Conservation (phyloP, 2,888 invertebrate genomes). For the Oxycera nigricornis region DNA sequence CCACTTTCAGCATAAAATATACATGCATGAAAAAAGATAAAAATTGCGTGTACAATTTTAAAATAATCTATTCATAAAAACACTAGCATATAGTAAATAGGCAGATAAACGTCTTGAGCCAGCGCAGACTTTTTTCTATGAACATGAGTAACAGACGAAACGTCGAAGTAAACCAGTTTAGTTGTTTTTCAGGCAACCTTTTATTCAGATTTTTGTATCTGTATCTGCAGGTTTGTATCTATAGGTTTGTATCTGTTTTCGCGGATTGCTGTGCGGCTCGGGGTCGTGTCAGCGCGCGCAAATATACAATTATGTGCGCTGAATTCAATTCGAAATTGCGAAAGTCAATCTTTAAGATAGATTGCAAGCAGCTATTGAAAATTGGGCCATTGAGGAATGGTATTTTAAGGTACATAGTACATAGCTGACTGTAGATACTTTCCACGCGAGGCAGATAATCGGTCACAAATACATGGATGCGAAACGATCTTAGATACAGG, state of each 20-base stretch:
- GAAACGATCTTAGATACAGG: too few species aligned
- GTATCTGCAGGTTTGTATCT: background rate
- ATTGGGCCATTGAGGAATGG: background rate
- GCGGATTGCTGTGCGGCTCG: background rate
- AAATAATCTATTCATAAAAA: background rate
- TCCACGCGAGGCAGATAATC: too few species aligned
- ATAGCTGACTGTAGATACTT: too few species aligned
- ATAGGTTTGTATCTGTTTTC: background rate
- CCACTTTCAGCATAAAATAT: background rate
- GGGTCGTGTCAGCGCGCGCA: background rate
- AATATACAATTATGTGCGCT: conserved; percentile 12
- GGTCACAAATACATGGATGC: too few species aligned
- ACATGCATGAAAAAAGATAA: background rate
- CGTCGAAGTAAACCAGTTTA: conserved; percentile 19
- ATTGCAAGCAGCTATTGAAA: background rate
- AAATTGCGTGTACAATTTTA: background rate
- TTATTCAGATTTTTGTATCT: conserved; percentile 4
- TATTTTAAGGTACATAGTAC: background rate
- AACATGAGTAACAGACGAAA: background rate
- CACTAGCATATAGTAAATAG: too few species aligned
- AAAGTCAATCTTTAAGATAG: conserved; percentile 16
- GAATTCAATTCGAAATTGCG: conserved; percentile 25
- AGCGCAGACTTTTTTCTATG: background rate
- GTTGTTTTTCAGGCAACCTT: background rate
- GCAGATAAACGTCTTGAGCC: background rate